Base-by-base conservation (phyloP, 2,888 invertebrate species). In the Lottia scabra region DNA sequence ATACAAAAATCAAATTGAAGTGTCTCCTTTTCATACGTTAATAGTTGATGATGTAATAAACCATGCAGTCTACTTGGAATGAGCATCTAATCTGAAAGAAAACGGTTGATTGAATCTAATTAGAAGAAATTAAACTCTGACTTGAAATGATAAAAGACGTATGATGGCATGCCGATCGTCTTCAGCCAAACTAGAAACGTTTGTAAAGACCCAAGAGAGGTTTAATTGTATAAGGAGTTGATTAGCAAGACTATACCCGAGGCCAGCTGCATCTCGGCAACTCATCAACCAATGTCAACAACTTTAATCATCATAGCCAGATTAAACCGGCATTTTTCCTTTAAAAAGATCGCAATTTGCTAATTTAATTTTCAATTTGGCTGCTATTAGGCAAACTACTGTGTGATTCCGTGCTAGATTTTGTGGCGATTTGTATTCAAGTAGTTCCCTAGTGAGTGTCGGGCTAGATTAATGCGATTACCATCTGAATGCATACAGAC, bases 351-450 rank as follows among this genome's bases (percentile, higher is more conserved):
- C 75, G 83, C 87, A 81, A 86, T 87, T 87, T 85, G 86, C 84
- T 87, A 87, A 87, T 85, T 87, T 85, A 87, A 87, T 87, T 87
- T 87, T 84, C 85, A 82, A 86, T 87, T 86, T 85, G 84, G 79
- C 81, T 78, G 80, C 85, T 85, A 87, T 87, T 87, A 87, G 84
- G 76, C 82, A 76, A 71, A 72, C 75, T 71, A 74, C 79, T 75
- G 78, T 80, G 80, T 77, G 82, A 79, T 81, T 82, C 81, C 79
- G 75, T 75, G 78, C 74, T 76, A 76, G 78, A 80, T 80, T 83
- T 80, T 79, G 73, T 77, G 75, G 67, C 74, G 70, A 75, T 77
- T 75, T 75, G 74, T 78, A 77, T 77, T 77, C 77, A 72, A 67
- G 65, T 71, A 70, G 62, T 67, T 72, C 62, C 66, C 70, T 70